Percentiles rank a stretch among this genome's conserved stretches.
Evolutionary conservation across 2,797 vertebrate genomes (phyloP).

Genomic region (Sebastiscus albofasciatus): DNA sequence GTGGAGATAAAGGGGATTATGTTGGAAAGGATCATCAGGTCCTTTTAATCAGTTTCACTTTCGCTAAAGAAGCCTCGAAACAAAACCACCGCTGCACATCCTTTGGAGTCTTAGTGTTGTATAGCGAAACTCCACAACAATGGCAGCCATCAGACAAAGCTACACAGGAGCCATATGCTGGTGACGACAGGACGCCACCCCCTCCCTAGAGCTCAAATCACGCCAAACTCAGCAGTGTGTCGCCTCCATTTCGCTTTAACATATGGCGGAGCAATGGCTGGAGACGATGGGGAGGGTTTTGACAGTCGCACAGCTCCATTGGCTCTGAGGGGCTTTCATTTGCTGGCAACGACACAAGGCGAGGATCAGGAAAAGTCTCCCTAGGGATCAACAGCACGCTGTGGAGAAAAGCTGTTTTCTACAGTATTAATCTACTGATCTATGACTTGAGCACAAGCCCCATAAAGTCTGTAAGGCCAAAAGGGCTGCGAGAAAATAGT

Average conservation of each 20-base stretch:
- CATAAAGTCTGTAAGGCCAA: slow-evolving; percentile 33
- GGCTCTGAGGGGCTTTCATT: slow-evolving; percentile 55
- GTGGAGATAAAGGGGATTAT: slow-evolving; percentile 61
- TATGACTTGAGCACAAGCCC: slow-evolving; percentile 60
- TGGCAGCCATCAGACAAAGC: slow-evolving; percentile 46
- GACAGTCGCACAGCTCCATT: slow-evolving; percentile 60
- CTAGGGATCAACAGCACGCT: slow-evolving; percentile 36
- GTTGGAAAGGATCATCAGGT: slow-evolving; percentile 62
- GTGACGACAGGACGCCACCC: slow-evolving; percentile 53
- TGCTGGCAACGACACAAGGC: slow-evolving; percentile 53
- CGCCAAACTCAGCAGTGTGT: slow-evolving; percentile 54
- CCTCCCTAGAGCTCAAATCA: slow-evolving; percentile 52
- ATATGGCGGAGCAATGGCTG: slow-evolving; percentile 66
- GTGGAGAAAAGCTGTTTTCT: slow-evolving; percentile 65
- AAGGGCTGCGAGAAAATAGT: slow-evolving; percentile 25
- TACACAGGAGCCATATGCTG: slow-evolving; percentile 60
- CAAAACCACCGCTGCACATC: slow-evolving; percentile 19
- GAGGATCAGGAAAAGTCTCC: slow-evolving; percentile 50
- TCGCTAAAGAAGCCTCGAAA: slow-evolving; percentile 36
- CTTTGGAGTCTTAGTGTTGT: slow-evolving; percentile 25
- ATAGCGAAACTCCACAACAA: slow-evolving; percentile 41
- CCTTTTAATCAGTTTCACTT: slow-evolving; percentile 65
- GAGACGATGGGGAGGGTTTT: slow-evolving; percentile 58
- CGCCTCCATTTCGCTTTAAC: slow-evolving; percentile 62
- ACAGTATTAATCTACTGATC: slow-evolving; percentile 66